Evolutionary conservation across 2,888 invertebrate genomes (phyloP).

Genomic region (Andrena trimmerana): DNA sequence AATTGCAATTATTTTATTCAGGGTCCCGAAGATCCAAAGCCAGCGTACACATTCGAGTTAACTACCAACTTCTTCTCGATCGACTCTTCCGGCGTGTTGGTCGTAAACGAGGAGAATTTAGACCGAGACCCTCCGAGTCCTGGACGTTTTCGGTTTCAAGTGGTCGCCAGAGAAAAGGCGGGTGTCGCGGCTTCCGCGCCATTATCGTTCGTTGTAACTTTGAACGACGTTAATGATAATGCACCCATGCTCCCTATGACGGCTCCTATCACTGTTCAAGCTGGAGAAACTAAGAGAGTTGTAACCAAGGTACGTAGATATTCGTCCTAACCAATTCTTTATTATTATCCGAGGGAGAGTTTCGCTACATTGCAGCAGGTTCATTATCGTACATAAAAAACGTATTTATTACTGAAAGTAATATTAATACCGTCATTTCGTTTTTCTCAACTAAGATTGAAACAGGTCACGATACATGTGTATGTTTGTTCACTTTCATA

Average conservation of each 20-base stretch:
- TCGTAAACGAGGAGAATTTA: constrained; percentile 93
- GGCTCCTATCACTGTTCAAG: constrained; percentile 92
- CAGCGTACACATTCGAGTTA: constrained; percentile 92
- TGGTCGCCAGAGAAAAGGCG: constrained; percentile 93
- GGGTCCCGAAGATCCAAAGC: constrained; percentile 92
- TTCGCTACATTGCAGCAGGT: neutral
- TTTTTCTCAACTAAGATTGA: neutral
- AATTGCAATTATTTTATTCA: constrained; percentile 80
- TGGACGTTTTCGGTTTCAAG: constrained; percentile 94
- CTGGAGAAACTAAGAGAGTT: constrained; percentile 89
- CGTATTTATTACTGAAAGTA: neutral
- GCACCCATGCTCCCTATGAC: constrained; percentile 93
- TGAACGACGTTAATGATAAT: constrained; percentile 95
- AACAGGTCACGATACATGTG: neutral
- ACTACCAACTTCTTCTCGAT: constrained; percentile 94
- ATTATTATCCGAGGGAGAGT: neutral
- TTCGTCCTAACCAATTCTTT: neutral
- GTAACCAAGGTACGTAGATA: constrained; percentile 88
- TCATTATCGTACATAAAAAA: neutral
- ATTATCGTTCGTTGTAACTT: constrained; percentile 90
- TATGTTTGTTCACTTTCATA: neutral
- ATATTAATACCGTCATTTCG: neutral
- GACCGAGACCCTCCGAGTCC: constrained; percentile 95
- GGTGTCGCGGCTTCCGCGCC: constrained; percentile 94
- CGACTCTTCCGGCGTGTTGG: constrained; percentile 89